phyloP scores from a whole-genome alignment of 2,888 invertebrate species.

The Scaptodrosophila latifasciaeformis region DNA sequence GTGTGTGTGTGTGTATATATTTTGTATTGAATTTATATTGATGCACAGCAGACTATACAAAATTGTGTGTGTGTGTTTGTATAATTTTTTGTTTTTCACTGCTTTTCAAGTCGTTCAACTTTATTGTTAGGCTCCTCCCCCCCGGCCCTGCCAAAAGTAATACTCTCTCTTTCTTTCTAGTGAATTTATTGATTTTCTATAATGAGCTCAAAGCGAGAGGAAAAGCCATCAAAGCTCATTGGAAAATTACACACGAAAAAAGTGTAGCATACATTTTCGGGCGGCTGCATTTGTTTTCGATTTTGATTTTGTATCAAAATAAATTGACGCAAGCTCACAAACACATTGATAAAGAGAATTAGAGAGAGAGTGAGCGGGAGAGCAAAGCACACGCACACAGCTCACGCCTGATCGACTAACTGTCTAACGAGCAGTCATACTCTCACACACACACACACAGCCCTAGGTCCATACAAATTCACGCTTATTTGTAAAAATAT shows the following conservation, averaged over 20 bases:
- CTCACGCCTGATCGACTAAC: constrained; percentile 2
- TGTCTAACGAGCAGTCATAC: constrained; percentile 15
- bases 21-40: not conserved
- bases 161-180: not conserved
- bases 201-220: constrained; percentile 20
- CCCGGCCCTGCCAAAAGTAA: not conserved
- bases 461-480: constrained; percentile 1
- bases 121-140: too few relatives aligned
- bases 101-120: too few relatives aligned
- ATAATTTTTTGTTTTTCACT: too few relatives aligned
- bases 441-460: constrained; percentile 12
- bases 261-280: not conserved
- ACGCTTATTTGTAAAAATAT: not conserved
- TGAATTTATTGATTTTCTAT: constrained; percentile 51
- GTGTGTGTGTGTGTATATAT: constrained; percentile 30
- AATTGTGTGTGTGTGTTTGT: too few relatives aligned
- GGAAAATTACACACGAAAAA: constrained; percentile 27
- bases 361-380: not conserved
- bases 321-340: too few relatives aligned
- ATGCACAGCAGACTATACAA: too few relatives aligned
- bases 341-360: too few relatives aligned
- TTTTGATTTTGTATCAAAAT: not conserved
- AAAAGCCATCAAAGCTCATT: constrained; percentile 23
- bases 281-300: not conserved
- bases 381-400: not conserved